Evolutionary conservation across 2,888 invertebrate species (phyloP), one percentile per base, ranked within the genome.

Genomic region (Scaptodrosophila latifasciaeformis): DNA sequence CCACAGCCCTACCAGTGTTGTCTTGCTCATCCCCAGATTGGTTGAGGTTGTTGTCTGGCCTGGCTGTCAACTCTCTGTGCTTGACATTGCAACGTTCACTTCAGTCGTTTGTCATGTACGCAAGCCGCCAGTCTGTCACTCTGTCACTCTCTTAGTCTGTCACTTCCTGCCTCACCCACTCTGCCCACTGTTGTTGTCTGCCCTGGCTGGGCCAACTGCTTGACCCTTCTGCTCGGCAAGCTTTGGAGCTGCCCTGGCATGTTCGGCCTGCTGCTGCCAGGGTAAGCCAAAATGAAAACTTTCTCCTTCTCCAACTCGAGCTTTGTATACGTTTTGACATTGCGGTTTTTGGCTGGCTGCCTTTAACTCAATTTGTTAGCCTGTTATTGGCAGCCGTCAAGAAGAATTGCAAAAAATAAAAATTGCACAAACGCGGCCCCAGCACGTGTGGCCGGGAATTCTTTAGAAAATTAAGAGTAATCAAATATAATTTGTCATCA

Each of bases 401-500:
- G 13, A 34, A 34, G 15, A 34, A 34, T 34, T 34, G n/a, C 34
- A 34, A 42, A 52, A 48, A 52, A 50, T 54, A 39, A 35, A 45
- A 48, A 45, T 15, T 13, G 15, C 34, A 34, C 12, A 13, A n/a
- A 34, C 15, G 13, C 15, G 34, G 12, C 34, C 34, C 12, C 5
- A 30, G 12, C 30, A 30, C n/a, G n/a, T n/a, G n/a, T n/a, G 0
- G 34, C 34, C 34, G 21, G 39, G 30, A 37, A 46, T 18, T 56
- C 67, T 59, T 48, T 46, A 45, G 46, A 35, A 59, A 58, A 65
- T 62, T 62, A 53, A 45, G 40, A 31, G 46, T 55, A 52, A 60
- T 60, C 54, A 63, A 56, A 59, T 48, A 49, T 39, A 71, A 63
- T 61, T 70, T 68, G 65, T 70, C 60, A 63, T 68, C 71, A 65